Base-by-base conservation (phyloP, 2,113 vertebrate genomes). In the Albula glossodonta region DNA sequence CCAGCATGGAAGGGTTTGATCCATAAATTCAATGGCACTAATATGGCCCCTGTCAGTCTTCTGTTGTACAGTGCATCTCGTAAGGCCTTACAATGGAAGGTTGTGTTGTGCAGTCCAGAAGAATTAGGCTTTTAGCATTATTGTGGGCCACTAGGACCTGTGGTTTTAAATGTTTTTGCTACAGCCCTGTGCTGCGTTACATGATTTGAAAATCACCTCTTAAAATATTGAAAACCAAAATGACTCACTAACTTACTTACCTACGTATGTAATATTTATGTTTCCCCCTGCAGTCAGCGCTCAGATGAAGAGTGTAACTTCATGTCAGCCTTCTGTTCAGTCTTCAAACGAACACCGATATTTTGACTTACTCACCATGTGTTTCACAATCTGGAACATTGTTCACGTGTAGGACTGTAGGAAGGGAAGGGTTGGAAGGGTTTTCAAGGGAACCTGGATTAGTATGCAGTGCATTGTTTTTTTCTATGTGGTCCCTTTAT, bases 181-280 rank as follows among this genome's bases (percentile, higher is more conserved):
- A 12, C 53, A 56, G 53, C 60, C 63, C 17, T 17, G 17, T 17
- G 22, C 63, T 84, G 86, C 91, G 91, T 90, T 85, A 88, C 92
- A 90, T 92, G 79, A 89, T 88, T 78, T 90, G 81, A 80, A 89
- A 90, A 91, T 86, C 87, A 86, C 87, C 85, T 77, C 86, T 70
- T 92, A 70, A 92, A 92, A 91, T 90, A 92, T 92, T 92, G 88
- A 93, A 89, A 86, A 78, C 78, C 11, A 10, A 63, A 74, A 84
- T 91, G 92, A 93, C 87, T 92, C 92, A 93, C 86, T 88, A 60
- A 74, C 82, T 85, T 83, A 80, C 22, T 50, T 78, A 78, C 86
- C 80, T 50, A 74, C 84, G 13, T 41, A 82, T 86, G 60, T 86
- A 85, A 50, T 87, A 85, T 85, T 87, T 56, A 66, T 56, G 79